Conservation (phyloP, 2,797 vertebrate species). For the Notoglanidium macrostoma region DNA sequence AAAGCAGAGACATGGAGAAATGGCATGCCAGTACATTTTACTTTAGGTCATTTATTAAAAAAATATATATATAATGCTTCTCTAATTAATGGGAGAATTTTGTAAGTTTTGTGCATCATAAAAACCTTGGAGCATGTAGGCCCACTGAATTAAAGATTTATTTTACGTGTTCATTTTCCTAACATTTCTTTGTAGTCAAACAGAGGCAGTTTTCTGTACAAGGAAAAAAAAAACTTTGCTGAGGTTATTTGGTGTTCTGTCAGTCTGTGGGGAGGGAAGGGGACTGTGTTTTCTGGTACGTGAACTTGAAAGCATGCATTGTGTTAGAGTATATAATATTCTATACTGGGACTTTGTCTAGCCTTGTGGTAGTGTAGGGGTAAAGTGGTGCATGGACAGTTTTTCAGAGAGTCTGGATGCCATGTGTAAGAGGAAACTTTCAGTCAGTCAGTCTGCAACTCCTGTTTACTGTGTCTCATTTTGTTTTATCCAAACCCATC, state of each 20-base stretch:
- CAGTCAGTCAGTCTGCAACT: conserved; percentile 62
- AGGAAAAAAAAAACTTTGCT: not conserved
- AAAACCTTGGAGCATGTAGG: conserved; percentile 24
- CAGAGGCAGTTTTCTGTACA: conserved; percentile 29
- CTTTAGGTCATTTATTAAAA: conserved; percentile 54
- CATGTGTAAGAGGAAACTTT: conserved; percentile 65
- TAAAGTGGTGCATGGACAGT: conserved; percentile 73
- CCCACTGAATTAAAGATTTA: conserved; percentile 24
- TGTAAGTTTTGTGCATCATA: conserved; percentile 18
- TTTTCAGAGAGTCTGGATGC: conserved; percentile 63
- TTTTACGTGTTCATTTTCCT: conserved; percentile 2
- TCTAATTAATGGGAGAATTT: conserved; percentile 3
- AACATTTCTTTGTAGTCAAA: conserved; percentile 32
- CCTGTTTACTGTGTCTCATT: conserved; percentile 18
- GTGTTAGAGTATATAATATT: conserved; percentile 72
- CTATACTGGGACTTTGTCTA: conserved; percentile 71
- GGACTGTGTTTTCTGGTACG: conserved; percentile 62
- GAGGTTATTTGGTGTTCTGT: conserved; percentile 29
- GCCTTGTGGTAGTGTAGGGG: conserved; percentile 71
- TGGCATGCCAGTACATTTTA: conserved; percentile 46
- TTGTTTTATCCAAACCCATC: conserved; percentile 30
- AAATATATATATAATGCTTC: not conserved
- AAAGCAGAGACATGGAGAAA: conserved; percentile 18
- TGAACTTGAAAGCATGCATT: conserved; percentile 75
- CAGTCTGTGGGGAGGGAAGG: not conserved